Percentiles rank a stretch among this genome's conserved stretches.
These are phyloP conservation scores for Ypsolopha scabrella DNA, from an alignment of 2,888 invertebrate species.

Conservation along the genomic window DNA sequence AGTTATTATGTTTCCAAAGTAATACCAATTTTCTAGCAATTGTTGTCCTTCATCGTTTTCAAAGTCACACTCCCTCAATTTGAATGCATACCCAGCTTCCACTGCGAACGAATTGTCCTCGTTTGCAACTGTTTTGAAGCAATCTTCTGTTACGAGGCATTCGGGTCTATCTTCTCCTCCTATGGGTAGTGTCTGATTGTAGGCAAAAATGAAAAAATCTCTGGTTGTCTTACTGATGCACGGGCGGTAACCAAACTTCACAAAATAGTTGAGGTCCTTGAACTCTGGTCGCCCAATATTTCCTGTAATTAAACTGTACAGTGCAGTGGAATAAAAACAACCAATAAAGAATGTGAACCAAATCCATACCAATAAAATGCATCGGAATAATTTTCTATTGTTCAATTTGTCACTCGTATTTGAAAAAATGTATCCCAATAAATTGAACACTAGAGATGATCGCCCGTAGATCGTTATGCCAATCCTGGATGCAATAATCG, in stretches of 20 bases:
- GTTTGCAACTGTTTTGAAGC: background rate
- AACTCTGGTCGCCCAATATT: background rate
- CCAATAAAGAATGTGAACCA: background rate
- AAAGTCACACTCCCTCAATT: background rate
- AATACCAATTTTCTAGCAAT: background rate
- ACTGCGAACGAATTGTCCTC: background rate
- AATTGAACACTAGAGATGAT: background rate
- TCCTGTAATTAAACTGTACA: conserved; percentile 8
- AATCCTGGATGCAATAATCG: background rate
- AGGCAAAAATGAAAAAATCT: conserved; percentile 25
- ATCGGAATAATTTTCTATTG: background rate
- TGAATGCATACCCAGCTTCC: background rate
- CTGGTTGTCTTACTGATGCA: conserved; percentile 28
- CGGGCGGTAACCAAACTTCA: conserved; percentile 14
- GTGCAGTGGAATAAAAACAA: background rate
- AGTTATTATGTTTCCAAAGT: background rate
- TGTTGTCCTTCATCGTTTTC: background rate
- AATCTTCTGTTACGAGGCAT: background rate
- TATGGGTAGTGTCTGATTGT: conserved; percentile 25
- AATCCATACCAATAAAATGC: background rate
- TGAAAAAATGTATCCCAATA: background rate
- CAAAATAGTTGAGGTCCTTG: conserved; percentile 14
- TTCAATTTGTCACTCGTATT: background rate
- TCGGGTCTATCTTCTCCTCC: conserved; percentile 5
- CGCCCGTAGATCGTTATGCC: background rate